These are phyloP conservation scores for Malurus cyaneus DNA, from an alignment of 2,113 vertebrate species.

Conservation along the genomic window DNA sequence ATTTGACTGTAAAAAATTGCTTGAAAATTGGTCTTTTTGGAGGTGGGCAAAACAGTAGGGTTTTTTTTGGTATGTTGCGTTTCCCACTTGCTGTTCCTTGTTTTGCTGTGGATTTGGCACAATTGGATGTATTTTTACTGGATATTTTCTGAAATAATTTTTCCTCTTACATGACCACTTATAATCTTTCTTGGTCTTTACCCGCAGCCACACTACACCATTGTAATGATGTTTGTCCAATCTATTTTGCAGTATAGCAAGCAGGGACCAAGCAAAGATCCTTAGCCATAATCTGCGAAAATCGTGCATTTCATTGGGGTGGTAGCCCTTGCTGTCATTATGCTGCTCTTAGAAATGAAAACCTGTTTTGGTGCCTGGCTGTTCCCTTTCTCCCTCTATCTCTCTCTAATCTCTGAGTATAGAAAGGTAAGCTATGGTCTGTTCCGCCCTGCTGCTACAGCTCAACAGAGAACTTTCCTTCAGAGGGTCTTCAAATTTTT, in stretches of 20 bases:
- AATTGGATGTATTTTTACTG: not conserved
- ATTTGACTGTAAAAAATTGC: not conserved
- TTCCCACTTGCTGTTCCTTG: too few relatives aligned
- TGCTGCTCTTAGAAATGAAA: not conserved
- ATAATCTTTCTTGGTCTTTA: not conserved
- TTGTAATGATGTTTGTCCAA: too few relatives aligned
- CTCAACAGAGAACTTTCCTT: not conserved
- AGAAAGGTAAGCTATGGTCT: not conserved
- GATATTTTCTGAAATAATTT: not conserved
- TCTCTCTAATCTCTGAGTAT: not conserved
- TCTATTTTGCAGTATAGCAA: too few relatives aligned
- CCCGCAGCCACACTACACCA: too few relatives aligned
- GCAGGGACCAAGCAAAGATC: not conserved
- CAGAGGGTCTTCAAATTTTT: not conserved
- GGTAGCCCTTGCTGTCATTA: not conserved
- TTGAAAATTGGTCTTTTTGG: not conserved
- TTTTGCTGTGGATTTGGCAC: not conserved
- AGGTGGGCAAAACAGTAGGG: not conserved
- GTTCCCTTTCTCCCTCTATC: not conserved
- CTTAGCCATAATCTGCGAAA: not conserved
- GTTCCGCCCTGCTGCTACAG: not conserved
- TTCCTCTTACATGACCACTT: not conserved
- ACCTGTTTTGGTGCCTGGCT: not conserved
- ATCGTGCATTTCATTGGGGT: not conserved
- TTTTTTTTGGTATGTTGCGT: not conserved